Conservation (phyloP, 2,113 vertebrate species). For the Panurus biarmicus region DNA sequence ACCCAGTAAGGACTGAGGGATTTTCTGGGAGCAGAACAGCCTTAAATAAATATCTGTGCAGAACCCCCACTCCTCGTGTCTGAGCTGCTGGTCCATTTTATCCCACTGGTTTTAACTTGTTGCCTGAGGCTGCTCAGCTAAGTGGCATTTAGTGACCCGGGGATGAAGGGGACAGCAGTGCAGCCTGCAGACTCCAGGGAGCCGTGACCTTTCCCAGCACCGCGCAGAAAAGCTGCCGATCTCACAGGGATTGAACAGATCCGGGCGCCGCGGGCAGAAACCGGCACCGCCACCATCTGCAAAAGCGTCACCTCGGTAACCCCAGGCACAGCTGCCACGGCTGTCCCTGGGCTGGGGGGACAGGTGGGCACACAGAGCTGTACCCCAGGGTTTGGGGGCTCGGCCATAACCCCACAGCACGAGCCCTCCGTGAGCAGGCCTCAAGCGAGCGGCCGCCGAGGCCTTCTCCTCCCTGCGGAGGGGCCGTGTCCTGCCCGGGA, state of each 20-base stretch:
- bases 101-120: neutral
- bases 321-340: neutral
- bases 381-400: rapidly evolving
- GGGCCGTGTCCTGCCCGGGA: neutral
- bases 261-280: rapidly evolving
- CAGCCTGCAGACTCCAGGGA: neutral
- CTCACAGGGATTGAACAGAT: rapidly evolving
- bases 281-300: neutral
- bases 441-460: neutral
- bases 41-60: neutral
- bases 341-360: neutral
- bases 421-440: rapidly evolving
- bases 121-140: neutral
- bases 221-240: neutral
- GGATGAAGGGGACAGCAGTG: neutral
- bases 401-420: neutral
- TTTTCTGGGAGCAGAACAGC: neutral
- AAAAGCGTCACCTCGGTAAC: neutral
- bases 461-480: rapidly evolving
- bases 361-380: neutral
- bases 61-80: neutral
- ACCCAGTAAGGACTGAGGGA: neutral
- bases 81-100: neutral
- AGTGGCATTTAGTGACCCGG: slow-evolving; percentile 1
- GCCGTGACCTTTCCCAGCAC: slow-evolving; percentile 17